Evolutionary conservation across 2,797 vertebrate species (phyloP).

Genomic region (Knipowitschia caucasica): DNA sequence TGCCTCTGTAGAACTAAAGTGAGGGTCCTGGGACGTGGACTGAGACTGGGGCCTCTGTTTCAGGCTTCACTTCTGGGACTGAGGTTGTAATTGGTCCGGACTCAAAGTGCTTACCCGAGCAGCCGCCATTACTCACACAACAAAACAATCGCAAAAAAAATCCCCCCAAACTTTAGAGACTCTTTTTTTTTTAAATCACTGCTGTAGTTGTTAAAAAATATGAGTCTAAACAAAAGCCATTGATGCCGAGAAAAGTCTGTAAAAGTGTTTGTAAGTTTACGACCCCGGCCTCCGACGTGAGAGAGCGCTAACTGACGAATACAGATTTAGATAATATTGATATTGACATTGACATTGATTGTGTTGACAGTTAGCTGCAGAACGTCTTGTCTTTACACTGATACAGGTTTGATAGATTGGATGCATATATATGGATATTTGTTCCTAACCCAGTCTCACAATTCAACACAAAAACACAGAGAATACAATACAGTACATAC

Average conservation of each 20-base stretch:
- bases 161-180: slow-evolving; percentile 11
- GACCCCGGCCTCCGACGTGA: too few relatives aligned
- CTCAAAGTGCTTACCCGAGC: slow-evolving; percentile 63
- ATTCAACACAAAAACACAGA: too few relatives aligned
- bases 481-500: too few relatives aligned
- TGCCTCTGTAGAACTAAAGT: slow-evolving; percentile 33
- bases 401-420: too few relatives aligned
- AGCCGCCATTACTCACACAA: slow-evolving; percentile 67
- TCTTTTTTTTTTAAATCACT: background rate
- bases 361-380: too few relatives aligned
- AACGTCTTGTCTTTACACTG: too few relatives aligned
- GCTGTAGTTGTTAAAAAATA: background rate
- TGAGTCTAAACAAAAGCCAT: background rate
- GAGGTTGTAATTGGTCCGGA: slow-evolving; percentile 37
- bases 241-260: background rate
- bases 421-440: too few relatives aligned
- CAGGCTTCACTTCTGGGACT: slow-evolving; percentile 36
- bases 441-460: too few relatives aligned
- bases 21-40: slow-evolving; percentile 10
- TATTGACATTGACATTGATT: too few relatives aligned
- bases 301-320: too few relatives aligned
- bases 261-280: too few relatives aligned
- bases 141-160: background rate
- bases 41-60: slow-evolving; percentile 15
- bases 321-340: too few relatives aligned